Percentiles rank a stretch among this genome's conserved stretches.
Evolutionary conservation across 2,888 invertebrate species (phyloP).

Genomic region (Agapostemon virescens): DNA sequence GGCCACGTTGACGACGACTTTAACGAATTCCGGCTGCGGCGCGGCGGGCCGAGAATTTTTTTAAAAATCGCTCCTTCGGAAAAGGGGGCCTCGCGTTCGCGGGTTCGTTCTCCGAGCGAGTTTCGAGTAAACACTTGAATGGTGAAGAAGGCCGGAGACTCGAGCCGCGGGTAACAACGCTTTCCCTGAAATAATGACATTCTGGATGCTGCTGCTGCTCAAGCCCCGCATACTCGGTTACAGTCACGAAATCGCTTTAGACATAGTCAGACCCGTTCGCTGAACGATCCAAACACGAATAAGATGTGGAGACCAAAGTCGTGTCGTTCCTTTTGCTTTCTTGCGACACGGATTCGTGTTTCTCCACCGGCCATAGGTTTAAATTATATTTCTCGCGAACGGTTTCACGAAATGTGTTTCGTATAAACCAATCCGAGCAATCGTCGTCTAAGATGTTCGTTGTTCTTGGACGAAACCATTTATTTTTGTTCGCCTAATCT

Average conservation of each 20-base stretch:
- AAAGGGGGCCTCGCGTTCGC: not conserved
- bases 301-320: conserved; percentile 9
- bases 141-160: conserved; percentile 31
- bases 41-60: conserved; percentile 19
- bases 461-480: not conserved
- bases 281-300: not conserved
- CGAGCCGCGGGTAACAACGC: conserved; percentile 38
- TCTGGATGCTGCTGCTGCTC: conserved; percentile 16
- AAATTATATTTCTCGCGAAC: not conserved
- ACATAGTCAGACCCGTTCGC: not conserved
- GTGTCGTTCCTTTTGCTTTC: not conserved
- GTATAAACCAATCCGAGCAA: not conserved
- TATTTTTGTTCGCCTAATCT: no score
- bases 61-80: conserved; percentile 37
- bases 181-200: conserved; percentile 49
- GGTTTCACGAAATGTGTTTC: not conserved
- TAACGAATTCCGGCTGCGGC: conserved; percentile 38
- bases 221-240: conserved; percentile 30
- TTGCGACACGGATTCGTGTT: not conserved
- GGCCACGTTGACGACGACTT: conserved; percentile 23
- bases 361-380: not conserved
- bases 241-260: conserved; percentile 40
- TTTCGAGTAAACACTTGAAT: conserved; percentile 41
- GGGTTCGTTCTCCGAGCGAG: not conserved
- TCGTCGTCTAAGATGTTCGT: not conserved